Evolutionary conservation across 2,797 vertebrate genomes (phyloP), one percentile per base, ranked within the genome.

Genomic region (Pyrocephalus nanus): DNA sequence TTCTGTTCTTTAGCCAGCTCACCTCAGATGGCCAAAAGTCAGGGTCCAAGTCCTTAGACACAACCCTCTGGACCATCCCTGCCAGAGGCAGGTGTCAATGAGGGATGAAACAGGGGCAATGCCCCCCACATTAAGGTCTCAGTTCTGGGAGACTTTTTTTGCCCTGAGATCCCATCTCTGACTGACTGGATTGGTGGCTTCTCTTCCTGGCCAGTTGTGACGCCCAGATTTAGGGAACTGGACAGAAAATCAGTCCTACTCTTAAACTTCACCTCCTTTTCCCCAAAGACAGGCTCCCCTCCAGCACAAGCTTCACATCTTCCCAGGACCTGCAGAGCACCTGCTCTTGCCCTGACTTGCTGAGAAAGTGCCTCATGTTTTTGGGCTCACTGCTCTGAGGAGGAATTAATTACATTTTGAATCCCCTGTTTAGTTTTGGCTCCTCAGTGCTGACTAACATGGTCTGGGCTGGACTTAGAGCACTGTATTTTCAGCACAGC

Each of bases 51-150:
- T 11, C 38, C 34, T 69, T 0, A 38, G 50, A 54, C 50, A 58
- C 36, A 21, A 0, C 25, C 42, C 48, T 30, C 66, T 50, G 1
- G 11, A 16, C 32, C 8, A 3, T 17, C 45, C 6, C 6, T 19
- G 55, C 34, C 29, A 38, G 9, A 43, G 20, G 65, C 8, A 32
- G 30, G 8, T 25, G 26, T 11, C 40, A 11, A 1, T 6, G 50
- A 72, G 78, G 74, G 53, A 55, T 7, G 3, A 62, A 7, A 0
- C 0, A 2, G 18, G 53, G 40, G 5, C 38, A 47, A 4, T 3
- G 26, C 32, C 34, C 18, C 48, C 51, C 51, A 22, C 34, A 2
- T 0, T 6, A 36, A 38, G 36, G 27, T 47, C 69, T 66, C 60
- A 4, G 29, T 7, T 78, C 32, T 45, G n/a, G 55, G 57, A 60